Conservation (phyloP, 2,888 invertebrate species). For the Diploptera punctata region DNA sequence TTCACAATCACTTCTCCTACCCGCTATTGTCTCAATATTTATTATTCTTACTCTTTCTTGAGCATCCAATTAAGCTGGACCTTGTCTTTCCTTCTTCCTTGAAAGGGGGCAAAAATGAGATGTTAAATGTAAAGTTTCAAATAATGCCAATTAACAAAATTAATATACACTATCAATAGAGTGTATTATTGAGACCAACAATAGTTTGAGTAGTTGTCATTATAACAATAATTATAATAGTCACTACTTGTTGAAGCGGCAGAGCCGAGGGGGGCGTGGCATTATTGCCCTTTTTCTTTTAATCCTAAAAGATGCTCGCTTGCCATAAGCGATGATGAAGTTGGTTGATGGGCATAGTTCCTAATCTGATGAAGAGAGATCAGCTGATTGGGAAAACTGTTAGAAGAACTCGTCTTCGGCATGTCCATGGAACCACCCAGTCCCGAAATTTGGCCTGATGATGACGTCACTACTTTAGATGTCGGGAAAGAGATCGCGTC, state of each 20-base stretch:
- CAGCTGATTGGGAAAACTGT: constrained; percentile 87
- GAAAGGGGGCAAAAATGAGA: too few species aligned
- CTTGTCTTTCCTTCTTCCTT: too few species aligned
- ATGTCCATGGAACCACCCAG: constrained; percentile 53
- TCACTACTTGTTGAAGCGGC: constrained; percentile 25
- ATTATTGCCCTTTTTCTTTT: constrained; percentile 44
- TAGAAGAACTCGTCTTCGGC: constrained; percentile 65
- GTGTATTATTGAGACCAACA: constrained; percentile 40
- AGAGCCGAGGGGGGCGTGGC: constrained; percentile 40
- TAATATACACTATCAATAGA: neutral
- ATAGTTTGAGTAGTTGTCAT: constrained; percentile 39
- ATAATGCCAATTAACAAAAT: too few species aligned
- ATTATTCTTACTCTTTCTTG: too few species aligned
- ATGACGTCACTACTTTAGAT: constrained; percentile 50
- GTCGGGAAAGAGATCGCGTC: constrained; percentile 86
- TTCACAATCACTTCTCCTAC: neutral
- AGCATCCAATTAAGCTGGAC: too few species aligned
- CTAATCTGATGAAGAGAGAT: constrained; percentile 96
- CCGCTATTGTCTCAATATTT: too few species aligned
- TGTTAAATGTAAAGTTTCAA: too few species aligned
- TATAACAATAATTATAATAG: constrained; percentile 39
- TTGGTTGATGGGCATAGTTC: constrained; percentile 93
- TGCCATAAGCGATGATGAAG: constrained; percentile 69
- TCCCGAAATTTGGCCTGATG: constrained; percentile 56
- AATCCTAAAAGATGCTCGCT: constrained; percentile 64